Evolutionary conservation across 2,797 vertebrate genomes (phyloP), one percentile per base, ranked within the genome.

Genomic region (Neosalanx taihuensis): DNA sequence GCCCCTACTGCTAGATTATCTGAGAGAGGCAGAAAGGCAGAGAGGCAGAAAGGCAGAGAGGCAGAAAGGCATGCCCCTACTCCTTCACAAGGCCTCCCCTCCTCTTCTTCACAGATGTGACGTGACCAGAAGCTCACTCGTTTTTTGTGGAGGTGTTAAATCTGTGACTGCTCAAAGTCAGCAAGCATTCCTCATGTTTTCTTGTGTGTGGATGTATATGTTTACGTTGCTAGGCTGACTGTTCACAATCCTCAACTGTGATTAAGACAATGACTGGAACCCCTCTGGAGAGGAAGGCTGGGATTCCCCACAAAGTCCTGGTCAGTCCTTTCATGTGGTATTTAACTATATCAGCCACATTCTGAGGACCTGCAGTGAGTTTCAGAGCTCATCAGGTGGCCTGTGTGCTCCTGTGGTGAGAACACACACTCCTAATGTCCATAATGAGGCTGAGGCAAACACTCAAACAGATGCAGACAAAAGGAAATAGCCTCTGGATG

Each of bases 281-380:
- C 76, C 69, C 71, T 64, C 64, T 72, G 69, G 30, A 74, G 80
- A 76, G 69, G 65, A 76, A 71, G 70, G 66, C 74, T 72, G 30
- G 46, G 78, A 81, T 78, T 84, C 65, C 83, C 82, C 79, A 81
- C 80, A 81, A 82, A 87, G 79, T 75, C 76, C 78, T 79, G 64
- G 73, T 72, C 81, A 76, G n/a, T 53, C 61, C 75, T 90, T 91
- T 90, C 72, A 91, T 91, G 89, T 90, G 89, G 88, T 74, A 65
- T 69, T 84, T 84, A 82, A 86, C 76, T 64, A 83, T 69, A 73
- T 80, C 81, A 76, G 33, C 64, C 71, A 77, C 88, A 89, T 92
- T 90, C 83, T 85, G 79, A 20, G 59, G 53, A 72, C 29, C 76
- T 92, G 84, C 91, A 81, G 85, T 91, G 85, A 91, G 83, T 87